Base-by-base conservation (phyloP, 1,140 invertebrate genomes). In the Bathynomus jamesi region DNA sequence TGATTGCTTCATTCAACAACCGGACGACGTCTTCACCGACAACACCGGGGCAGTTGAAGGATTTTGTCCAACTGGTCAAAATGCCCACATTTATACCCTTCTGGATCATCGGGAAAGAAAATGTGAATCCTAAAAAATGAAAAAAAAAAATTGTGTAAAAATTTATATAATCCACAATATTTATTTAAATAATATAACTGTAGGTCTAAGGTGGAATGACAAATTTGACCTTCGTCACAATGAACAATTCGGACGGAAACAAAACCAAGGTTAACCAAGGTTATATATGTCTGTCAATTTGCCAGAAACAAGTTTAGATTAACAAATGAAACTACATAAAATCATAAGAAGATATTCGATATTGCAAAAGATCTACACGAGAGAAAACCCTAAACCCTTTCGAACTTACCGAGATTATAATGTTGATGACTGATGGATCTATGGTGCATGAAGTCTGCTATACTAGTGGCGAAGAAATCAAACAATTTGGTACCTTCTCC, bases 21-120 rank as follows among this genome's bases (percentile, higher is more conserved):
- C 82, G 68, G 3, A 91, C 90, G 5, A 86, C 87, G 80, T 93
- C 89, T 65, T 90, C 79, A 1, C 87, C 88, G 53, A 91, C 89
- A 13, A 90, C 89, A 31, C 89, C 89, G 4, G 84, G 83, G 78
- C 88, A 89, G 69, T 89, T 91, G 78, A 91, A 93, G 17, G 87
- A 88, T 80, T 93, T 94, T 0, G 91, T 93, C 91, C 91, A 93
- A 7, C 85, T 88, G 0, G 89, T 86, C 11, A 94, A 82, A 60
- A 86, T 82, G 3, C 89, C 91, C 28, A 83, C 83, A 75, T 89
- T 85, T 31, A 93, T 80, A 0, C 87, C 87, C 65, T 86, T 83
- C 79, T 93, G 90, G 66, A 84, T 82, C 85, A 91, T 92, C 0
- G 91, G 91, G 78, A 93, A 93, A 7, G 90, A 92, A 81, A 93